phyloP scores from a whole-genome alignment of 2,113 vertebrate genomes.

The Thomomys bottae region DNA sequence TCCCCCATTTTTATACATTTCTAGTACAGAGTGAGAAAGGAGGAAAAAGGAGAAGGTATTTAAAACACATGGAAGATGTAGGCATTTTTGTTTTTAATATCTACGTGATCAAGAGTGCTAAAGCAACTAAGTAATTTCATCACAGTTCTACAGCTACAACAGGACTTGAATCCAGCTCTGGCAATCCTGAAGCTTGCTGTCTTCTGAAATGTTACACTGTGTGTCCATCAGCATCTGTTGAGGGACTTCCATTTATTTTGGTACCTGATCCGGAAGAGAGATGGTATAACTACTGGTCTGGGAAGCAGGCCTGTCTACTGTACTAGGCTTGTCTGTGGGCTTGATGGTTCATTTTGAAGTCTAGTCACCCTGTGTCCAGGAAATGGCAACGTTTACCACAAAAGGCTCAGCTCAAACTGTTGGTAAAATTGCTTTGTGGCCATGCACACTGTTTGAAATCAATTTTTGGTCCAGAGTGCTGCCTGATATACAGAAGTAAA shows the following conservation, averaged over 20 bases:
- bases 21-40: neutral
- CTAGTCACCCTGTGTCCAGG: constrained; percentile 62
- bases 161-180: constrained; percentile 2
- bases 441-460: constrained; percentile 79
- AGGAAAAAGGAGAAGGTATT: neutral
- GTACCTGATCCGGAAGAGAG: neutral
- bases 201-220: rapidly evolving
- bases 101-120: neutral
- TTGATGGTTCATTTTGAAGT: constrained; percentile 75
- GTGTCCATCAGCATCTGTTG: neutral
- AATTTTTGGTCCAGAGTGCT: constrained; percentile 77
- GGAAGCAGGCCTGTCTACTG: neutral
- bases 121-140: neutral
- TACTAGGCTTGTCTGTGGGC: constrained; percentile 63
- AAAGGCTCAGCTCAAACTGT: constrained; percentile 74
- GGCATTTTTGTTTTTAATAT: constrained; percentile 47
- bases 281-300: constrained; percentile 25
- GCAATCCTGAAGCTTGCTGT: neutral
- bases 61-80: neutral
- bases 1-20: neutral
- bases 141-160: neutral
- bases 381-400: constrained; percentile 74
- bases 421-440: constrained; percentile 74
- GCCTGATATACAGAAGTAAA: constrained; percentile 67
- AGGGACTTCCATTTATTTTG: constrained; percentile 44